These are phyloP conservation scores for Bagarius yarrelli DNA, from an alignment of 2,113 vertebrate species.

Conservation along the genomic window DNA sequence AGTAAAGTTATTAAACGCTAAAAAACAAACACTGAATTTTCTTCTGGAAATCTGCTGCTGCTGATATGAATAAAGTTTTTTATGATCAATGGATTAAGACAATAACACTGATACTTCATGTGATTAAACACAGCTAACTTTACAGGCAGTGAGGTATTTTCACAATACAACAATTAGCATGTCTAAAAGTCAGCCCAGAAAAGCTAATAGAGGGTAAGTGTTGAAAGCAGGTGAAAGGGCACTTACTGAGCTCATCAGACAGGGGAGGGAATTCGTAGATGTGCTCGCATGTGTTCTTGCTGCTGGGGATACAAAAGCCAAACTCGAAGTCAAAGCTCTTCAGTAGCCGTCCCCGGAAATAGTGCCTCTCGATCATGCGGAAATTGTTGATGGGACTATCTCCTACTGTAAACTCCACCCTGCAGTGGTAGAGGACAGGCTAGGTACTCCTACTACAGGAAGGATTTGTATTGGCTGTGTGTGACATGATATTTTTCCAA, in stretches of 20 bases:
- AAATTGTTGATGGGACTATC: constrained; percentile 96
- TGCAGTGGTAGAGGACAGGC: constrained; percentile 56
- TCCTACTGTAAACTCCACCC: constrained; percentile 97
- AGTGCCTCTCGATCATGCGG: constrained; percentile 98
- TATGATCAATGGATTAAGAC: neutral
- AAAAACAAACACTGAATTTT: too few relatives aligned
- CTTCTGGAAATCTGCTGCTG: too few relatives aligned
- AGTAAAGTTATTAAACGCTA: too few relatives aligned
- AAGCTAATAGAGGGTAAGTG: neutral
- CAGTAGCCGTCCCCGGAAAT: constrained; percentile 90
- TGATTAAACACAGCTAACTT: neutral
- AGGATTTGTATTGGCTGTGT: neutral
- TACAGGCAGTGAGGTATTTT: neutral
- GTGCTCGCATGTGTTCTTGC: constrained; percentile 97
- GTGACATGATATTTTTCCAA: neutral
- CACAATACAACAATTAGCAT: neutral
- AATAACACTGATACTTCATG: neutral
- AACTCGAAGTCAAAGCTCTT: constrained; percentile 99
- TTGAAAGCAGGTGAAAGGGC: neutral
- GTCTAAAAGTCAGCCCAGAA: too few relatives aligned
- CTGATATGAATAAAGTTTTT: neutral
- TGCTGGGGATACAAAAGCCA: constrained; percentile 98
- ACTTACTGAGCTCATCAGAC: constrained; percentile 94
- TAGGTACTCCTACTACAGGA: neutral
- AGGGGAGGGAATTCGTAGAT: constrained; percentile 97